Evolutionary conservation across 2,888 invertebrate genomes (phyloP).

Genomic region (Clivina fossor): DNA sequence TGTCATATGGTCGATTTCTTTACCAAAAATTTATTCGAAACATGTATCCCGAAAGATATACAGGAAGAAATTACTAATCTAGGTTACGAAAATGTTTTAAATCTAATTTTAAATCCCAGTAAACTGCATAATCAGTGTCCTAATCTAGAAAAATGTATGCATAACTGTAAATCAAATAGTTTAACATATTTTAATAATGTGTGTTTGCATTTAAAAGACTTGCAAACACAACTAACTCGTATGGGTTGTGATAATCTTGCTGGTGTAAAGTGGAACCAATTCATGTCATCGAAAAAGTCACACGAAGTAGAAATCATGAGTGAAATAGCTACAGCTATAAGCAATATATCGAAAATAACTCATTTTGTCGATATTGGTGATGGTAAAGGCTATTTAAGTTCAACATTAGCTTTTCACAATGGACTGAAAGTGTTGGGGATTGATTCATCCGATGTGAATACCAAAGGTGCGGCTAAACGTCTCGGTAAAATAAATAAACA

Average conservation of each 20-base stretch:
- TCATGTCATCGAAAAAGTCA: constrained; percentile 79
- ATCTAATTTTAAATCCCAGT: constrained; percentile 55
- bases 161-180: constrained; percentile 44
- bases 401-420: constrained; percentile 71
- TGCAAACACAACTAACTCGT: constrained; percentile 50
- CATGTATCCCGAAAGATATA: constrained; percentile 59
- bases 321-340: constrained; percentile 59
- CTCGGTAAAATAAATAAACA: constrained; percentile 53
- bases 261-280: constrained; percentile 59
- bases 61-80: constrained; percentile 55
- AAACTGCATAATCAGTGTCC: constrained; percentile 28
- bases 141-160: constrained; percentile 45
- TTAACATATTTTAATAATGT: constrained; percentile 48
- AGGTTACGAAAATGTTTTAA: constrained; percentile 53
- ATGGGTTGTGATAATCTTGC: constrained; percentile 49
- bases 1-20: constrained; percentile 79
- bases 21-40: constrained; percentile 66
- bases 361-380: constrained; percentile 83
- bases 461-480: constrained; percentile 65
- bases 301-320: constrained; percentile 77
- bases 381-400: constrained; percentile 84
- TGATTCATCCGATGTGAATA: constrained; percentile 71
- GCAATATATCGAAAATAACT: constrained; percentile 47
- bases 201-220: constrained; percentile 53
- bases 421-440: constrained; percentile 75